Conservation (phyloP, 1,140 invertebrate species). For the Pseudomyrmex pallidus region DNA sequence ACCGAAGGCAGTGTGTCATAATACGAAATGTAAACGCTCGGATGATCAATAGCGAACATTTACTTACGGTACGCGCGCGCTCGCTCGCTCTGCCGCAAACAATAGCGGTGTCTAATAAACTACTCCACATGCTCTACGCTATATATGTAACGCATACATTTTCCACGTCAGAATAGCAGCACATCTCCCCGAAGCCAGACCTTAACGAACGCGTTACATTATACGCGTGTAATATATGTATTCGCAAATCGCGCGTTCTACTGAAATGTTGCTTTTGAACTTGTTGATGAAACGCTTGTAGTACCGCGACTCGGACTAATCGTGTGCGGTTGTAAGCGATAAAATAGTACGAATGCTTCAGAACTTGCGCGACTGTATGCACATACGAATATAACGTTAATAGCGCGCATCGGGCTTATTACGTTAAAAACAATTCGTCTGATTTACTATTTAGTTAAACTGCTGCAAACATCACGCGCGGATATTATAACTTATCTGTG, state of each 20-base stretch:
- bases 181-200: slow-evolving; percentile 39
- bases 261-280: slow-evolving; percentile 37
- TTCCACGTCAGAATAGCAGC: slow-evolving; percentile 51
- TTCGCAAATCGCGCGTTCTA: slow-evolving; percentile 34
- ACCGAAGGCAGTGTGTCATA: no score
- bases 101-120: slow-evolving; percentile 68
- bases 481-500: no score
- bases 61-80: slow-evolving; percentile 53
- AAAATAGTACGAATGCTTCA: slow-evolving; percentile 10
- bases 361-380: neutral
- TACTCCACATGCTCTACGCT: slow-evolving; percentile 50
- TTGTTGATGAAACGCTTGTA: slow-evolving; percentile 20
- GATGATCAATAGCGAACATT: slow-evolving; percentile 54
- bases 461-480: no score
- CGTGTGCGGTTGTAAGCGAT: neutral
- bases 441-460: no score
- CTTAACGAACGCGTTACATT: slow-evolving; percentile 22
- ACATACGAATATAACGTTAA: neutral
- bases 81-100: slow-evolving; percentile 45
- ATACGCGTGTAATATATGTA: slow-evolving; percentile 28
- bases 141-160: slow-evolving; percentile 55
- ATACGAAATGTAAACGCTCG: slow-evolving; percentile 53
- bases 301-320: neutral
- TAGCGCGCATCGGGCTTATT: neutral
- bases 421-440: neutral